Evolutionary conservation across 1,140 invertebrate genomes (phyloP), one percentile per base, ranked within the genome.

Genomic region (Heterodera schachtii): DNA sequence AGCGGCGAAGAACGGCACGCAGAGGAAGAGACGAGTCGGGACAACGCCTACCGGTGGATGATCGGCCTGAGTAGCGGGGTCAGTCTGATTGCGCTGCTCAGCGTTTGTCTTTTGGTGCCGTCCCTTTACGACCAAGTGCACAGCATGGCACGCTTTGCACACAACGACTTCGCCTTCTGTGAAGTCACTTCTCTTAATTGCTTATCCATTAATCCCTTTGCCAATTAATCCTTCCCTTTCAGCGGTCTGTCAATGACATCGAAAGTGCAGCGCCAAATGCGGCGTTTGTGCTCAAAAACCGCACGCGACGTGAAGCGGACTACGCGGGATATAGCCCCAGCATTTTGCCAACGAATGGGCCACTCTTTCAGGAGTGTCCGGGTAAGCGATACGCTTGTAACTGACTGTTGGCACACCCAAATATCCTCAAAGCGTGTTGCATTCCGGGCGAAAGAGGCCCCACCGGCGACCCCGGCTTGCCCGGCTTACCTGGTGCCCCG

Each of bases 361-460:
- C 88, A 16, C 84, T 83, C 70, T 89, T 89, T 84, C 88, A 89
- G 78, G 88, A 89, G 76, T 89, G 89, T 75, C 88, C 88, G 64
- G 87, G 87, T 89, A 85, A 44, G 43, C 9, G 47, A 52, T 11
- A 78, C 4, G 13, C 21, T 8, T 67, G 70, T 70, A 83, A 66
- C 31, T 31, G 7, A 47, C 41, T 3, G 31, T 5, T 76, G 21
- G 19, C 19, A n/a, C 31, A 31, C 31, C 31, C 31, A 31, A 31
- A 31, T 31, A 31, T 31, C 31, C 41, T 81, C 88, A 57, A 69
- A 88, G 88, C 88, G 21, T 89, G 88, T 77, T 89, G 88, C 79
- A 73, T 86, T 66, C 89, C 88, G 11, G 88, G 88, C 41, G 87
- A 87, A 69, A 73, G 86, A n/a, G 88, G 88, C 19, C 88, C 88